Conservation (phyloP, 2,888 invertebrate species). For the Ophion ventricosus region DNA sequence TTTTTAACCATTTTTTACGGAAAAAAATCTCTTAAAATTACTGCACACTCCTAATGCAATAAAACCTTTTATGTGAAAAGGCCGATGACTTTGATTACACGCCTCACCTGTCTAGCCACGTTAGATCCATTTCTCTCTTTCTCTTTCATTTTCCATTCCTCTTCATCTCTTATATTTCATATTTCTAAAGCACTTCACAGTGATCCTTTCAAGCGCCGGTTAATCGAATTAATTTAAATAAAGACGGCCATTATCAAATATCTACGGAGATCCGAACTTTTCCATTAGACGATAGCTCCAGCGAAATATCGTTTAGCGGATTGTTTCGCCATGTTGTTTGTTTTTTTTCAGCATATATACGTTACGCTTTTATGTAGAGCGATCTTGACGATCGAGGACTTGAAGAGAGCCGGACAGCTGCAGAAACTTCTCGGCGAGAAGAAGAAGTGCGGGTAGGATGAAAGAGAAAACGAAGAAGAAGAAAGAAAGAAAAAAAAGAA, state of each 20-base stretch:
- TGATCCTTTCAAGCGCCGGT: slow-evolving; percentile 60
- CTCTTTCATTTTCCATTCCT: not conserved
- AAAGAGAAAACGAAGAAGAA: slow-evolving; percentile 25
- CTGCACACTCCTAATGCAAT: too few species aligned
- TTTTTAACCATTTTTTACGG: too few species aligned
- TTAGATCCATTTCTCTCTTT: slow-evolving; percentile 32
- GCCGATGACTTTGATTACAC: too few species aligned
- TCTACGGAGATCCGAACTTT: slow-evolving; percentile 40
- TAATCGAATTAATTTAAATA: slow-evolving; percentile 60
- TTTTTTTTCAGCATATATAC: slow-evolving; percentile 18
- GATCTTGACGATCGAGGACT: slow-evolving; percentile 37
- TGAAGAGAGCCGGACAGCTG: slow-evolving; percentile 60
- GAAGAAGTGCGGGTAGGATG: slow-evolving; percentile 23
- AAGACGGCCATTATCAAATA: slow-evolving; percentile 30
- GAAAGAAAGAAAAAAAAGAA: slow-evolving; percentile 30
- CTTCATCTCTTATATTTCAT: slow-evolving; percentile 22
- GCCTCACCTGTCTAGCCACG: slow-evolving; percentile 30
- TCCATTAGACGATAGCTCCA: slow-evolving; percentile 49
- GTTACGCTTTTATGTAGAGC: slow-evolving; percentile 41
- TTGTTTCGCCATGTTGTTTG: slow-evolving; percentile 30
- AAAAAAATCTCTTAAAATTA: too few species aligned
- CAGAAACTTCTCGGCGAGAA: slow-evolving; percentile 45
- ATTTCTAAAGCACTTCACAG: slow-evolving; percentile 20
- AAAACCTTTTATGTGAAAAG: too few species aligned
- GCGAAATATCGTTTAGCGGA: not conserved